Evolutionary conservation across 2,113 vertebrate species (phyloP).

Genomic region (Carassius carassius): DNA sequence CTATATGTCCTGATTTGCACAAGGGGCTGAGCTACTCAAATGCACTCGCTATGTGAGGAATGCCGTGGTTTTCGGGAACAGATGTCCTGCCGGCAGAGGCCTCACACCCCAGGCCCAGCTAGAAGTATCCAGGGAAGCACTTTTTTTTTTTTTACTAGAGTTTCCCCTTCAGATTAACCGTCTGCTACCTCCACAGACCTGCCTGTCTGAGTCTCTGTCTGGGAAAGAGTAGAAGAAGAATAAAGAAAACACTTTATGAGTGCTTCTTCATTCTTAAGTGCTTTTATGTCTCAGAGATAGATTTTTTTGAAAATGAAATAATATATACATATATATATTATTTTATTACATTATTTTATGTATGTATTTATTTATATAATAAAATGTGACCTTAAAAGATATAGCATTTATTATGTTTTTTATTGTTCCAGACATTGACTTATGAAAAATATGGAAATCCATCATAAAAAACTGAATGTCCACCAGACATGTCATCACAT

Average conservation of each 20-base stretch:
- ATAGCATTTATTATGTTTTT: background rate
- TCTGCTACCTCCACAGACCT: constrained; percentile 65
- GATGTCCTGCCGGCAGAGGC: constrained; percentile 57
- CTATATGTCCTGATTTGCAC: constrained; percentile 14
- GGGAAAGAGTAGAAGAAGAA: constrained; percentile 41
- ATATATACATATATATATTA: background rate
- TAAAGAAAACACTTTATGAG: background rate
- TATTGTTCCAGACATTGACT: background rate
- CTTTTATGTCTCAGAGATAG: background rate
- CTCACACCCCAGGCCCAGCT: constrained; percentile 40
- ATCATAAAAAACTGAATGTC: background rate
- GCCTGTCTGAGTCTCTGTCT: constrained; percentile 57
- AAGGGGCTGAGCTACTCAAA: constrained; percentile 39
- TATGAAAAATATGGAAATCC: background rate
- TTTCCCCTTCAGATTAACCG: constrained; percentile 72
- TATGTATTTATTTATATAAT: too few relatives aligned
- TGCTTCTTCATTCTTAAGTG: background rate
- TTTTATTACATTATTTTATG: background rate
- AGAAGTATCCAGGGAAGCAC: constrained; percentile 17
- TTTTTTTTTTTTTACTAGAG: constrained; percentile 63
- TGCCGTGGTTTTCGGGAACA: constrained; percentile 65
- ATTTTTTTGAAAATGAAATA: background rate
- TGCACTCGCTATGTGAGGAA: constrained; percentile 67
- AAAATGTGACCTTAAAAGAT: too few relatives aligned
- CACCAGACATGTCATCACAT: background rate